Evolutionary conservation across 1,140 invertebrate genomes (phyloP), one percentile per base, ranked within the genome.

Genomic region (Lordiphosa collinella): DNA sequence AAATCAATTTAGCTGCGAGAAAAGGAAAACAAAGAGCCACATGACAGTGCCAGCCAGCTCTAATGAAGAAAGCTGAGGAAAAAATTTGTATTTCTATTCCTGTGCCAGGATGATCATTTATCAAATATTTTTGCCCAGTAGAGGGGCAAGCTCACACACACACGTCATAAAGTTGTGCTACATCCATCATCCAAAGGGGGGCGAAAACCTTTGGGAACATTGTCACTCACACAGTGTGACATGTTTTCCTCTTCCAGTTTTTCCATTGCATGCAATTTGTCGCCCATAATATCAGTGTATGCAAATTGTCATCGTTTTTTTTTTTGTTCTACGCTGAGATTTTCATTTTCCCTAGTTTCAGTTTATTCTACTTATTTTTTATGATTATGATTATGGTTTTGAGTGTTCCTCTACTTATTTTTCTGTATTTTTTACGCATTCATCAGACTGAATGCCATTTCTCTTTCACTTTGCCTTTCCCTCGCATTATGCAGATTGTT

Each of bases 231-330:
- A 78, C 60, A 54, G 51, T 43, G 51, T 25, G 22, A 58, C 68
- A 63, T 68, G 60, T 80, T 79, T 69, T 79, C 36, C 13, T 9
- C 13, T 13, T 16, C 3, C 13, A 12, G 7, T 59, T 67, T 75
- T 69, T 44, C 46, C 50, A 60, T 78, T 71, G 76, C 75, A 75
- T 80, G 59, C 75, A 74, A 80, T 80, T 74, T 80, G 75, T 80
- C 70, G 75, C 70, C 76, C 75, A 80, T 80, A 68, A 56, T 75
- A 71, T 71, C 72, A 76, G 43, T 71, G 72, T 63, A 63, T 63
- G 60, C 60, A 63, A 55, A 63, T 65, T 64, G 32, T 13, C 22
- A 25, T 25, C 3, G 2, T 3, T 18, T 18, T 18, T 25, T 25
- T 25, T 22, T 22, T 25, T 25, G 22, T 25, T 25, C 22, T 25